Conservation (phyloP, 2,888 invertebrate species). For the Epinotia bilunana region DNA sequence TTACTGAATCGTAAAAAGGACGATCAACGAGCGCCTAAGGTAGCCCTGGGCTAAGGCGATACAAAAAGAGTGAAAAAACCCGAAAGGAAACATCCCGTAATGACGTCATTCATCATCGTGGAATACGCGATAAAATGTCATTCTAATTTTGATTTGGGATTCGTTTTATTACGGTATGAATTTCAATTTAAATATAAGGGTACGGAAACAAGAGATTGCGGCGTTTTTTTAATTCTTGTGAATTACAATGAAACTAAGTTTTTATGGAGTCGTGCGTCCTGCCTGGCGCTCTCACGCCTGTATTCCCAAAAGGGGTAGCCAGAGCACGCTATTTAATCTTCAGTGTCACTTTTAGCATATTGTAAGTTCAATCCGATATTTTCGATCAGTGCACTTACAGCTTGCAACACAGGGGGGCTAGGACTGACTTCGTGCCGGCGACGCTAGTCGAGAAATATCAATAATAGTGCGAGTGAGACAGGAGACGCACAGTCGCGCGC, state of each 20-base stretch:
- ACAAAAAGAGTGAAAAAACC: constrained; percentile 63
- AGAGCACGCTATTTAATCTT: no score
- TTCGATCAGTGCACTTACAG: no score
- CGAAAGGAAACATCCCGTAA: constrained; percentile 53
- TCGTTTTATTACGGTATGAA: constrained; percentile 29
- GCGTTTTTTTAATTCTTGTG: background rate
- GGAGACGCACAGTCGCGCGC: no score
- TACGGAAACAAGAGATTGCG: background rate
- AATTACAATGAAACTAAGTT: no score
- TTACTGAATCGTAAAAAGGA: constrained; percentile 65
- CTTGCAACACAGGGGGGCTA: no score
- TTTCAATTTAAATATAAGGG: constrained; percentile 22
- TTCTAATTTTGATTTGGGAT: constrained; percentile 37
- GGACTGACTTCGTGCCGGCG: no score
- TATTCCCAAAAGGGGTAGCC: no score
- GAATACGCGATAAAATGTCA: constrained; percentile 20
- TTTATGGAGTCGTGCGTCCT: no score
- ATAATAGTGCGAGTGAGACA: no score
- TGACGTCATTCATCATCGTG: constrained; percentile 65
- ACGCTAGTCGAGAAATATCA: no score
- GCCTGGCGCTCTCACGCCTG: no score
- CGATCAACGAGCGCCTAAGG: constrained; percentile 61
- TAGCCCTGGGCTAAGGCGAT: constrained; percentile 58
- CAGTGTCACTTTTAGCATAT: no score
- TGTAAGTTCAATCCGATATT: background rate